Evolutionary conservation across 2,113 vertebrate genomes (phyloP), one percentile per base, ranked within the genome.

Genomic region (Aplodontia rufa): DNA sequence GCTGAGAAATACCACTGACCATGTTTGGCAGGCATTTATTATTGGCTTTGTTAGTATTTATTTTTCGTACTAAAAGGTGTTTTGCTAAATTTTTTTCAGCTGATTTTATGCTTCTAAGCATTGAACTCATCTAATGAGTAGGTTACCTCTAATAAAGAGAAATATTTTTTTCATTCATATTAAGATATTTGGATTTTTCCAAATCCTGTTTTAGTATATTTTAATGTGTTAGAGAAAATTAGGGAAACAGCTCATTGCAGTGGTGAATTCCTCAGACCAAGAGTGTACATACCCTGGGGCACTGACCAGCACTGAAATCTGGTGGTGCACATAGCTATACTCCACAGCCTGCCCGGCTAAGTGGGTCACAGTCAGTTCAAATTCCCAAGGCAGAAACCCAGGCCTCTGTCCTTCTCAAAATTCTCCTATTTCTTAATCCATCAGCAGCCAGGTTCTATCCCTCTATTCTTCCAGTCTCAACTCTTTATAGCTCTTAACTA

Each of bases 41-140:
- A 75, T 94, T 92, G 88, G 72, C 84, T 92, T 97, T 93, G 68
- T 35, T 80, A 76, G 84, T 78, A 37, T 62, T 96, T 51, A 55
- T 93, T 95, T 94, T 91, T 53, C 88, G 79, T 74, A 87, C 90
- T 97, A 90, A 96, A 92, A 89, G 45, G 85, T 81, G 81, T 90
- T 81, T 75, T 1, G 42, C 40, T 91, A 84, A 13, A 79, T 14
- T 2, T n/a, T 51, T 45, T 32, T 4, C 16, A 60, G n/a, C 37
- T 71, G 53, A 81, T 53, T 97, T 85, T 92, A 69, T 86, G 79
- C 68, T 96, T 82, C 1, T 17, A 49, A 0, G 5, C 60, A 64
- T 35, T 45, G 82, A 69, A 69, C 14, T 91, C 87, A 93, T 62
- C 37, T n/a, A 92, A 40, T 24, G 37, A 90, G 8, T 60, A 24